Percentiles rank a stretch among this genome's conserved stretches.
Conservation (phyloP, 2,888 invertebrate genomes). For the Chalcis sispes region DNA sequence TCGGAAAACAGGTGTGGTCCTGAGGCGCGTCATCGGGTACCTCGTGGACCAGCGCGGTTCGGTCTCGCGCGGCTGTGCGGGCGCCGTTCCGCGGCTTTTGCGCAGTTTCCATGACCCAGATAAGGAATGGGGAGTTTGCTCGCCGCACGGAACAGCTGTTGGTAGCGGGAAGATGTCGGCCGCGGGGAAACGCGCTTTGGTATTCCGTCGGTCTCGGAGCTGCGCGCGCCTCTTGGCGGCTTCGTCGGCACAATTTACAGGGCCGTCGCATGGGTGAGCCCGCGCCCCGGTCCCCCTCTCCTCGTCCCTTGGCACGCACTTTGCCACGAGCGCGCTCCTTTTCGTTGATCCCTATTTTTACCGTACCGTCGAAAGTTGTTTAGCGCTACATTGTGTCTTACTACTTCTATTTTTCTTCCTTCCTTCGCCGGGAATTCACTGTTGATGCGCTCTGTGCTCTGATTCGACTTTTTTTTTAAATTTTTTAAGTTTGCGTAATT, state of each 20-base stretch:
- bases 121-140: slow-evolving; percentile 74
- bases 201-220: slow-evolving; percentile 42
- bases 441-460: neutral
- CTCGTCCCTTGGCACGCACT: too few relatives aligned
- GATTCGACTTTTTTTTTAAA: too few relatives aligned
- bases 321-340: neutral
- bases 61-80: too few relatives aligned
- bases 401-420: slow-evolving; percentile 16
- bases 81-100: slow-evolving; percentile 48
- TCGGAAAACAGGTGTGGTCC: neutral
- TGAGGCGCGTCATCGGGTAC: neutral
- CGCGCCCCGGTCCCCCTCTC: neutral
- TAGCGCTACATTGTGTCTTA: slow-evolving; percentile 13
- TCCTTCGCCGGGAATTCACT: neutral
- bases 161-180: slow-evolving; percentile 70
- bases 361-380: slow-evolving; percentile 32
- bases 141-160: slow-evolving; percentile 75
- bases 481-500: too few relatives aligned
- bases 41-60: neutral
- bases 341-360: slow-evolving; percentile 45
- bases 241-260: slow-evolving; percentile 67
- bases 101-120: slow-evolving; percentile 76
- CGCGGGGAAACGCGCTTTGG: slow-evolving; percentile 71
- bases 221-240: slow-evolving; percentile 75
- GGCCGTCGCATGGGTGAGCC: slow-evolving; percentile 39